phyloP scores from a whole-genome alignment of 2,888 invertebrate genomes.

The Leucophenga montana region DNA sequence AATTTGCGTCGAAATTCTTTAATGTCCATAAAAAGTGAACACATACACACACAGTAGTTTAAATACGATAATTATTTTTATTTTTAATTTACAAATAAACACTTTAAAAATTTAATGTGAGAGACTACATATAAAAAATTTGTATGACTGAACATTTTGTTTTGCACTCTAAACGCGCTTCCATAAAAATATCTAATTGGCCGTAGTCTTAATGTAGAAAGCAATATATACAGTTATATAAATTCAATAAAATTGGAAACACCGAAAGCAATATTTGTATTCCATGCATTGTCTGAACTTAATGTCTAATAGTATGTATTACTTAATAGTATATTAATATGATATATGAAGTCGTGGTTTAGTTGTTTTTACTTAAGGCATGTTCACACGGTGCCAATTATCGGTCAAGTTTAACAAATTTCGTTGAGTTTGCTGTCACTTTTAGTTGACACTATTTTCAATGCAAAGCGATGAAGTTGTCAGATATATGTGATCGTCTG shows the following conservation, averaged over 20 bases:
- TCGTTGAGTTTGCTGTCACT: no score
- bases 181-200: constrained; percentile 38
- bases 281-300: not conserved
- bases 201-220: constrained; percentile 21
- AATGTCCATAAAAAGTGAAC: not conserved
- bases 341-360: constrained; percentile 72
- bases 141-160: constrained; percentile 21
- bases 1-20: not conserved
- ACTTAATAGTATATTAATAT: constrained; percentile 46
- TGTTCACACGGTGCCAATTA: no score
- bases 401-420: no score
- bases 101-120: not conserved
- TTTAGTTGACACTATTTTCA: no score
- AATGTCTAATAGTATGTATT: not conserved
- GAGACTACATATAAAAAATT: not conserved
- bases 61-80: not conserved
- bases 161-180: constrained; percentile 45
- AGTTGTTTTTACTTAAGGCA: constrained; percentile 38
- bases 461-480: no score
- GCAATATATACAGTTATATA: constrained; percentile 21
- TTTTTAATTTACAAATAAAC: not conserved
- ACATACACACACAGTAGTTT: constrained; percentile 13
- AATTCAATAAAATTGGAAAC: constrained; percentile 38
- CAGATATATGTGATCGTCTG: no score
- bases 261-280: constrained; percentile 32